phyloP scores from a whole-genome alignment of 2,113 vertebrate species.

The Prunella fulvescens region DNA sequence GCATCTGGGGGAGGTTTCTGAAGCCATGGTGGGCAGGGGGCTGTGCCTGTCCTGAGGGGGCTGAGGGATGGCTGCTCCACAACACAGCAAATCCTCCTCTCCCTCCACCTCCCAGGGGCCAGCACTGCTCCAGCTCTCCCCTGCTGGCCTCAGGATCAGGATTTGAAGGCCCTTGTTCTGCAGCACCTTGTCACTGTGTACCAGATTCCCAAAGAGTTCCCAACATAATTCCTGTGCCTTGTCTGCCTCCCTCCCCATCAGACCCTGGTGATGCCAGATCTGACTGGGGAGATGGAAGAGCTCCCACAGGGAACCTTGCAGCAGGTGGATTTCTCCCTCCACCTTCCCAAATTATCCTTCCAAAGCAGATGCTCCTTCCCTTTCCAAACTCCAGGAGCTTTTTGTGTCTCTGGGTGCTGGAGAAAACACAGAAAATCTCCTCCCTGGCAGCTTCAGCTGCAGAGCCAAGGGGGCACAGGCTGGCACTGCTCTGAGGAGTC shows the following conservation, averaged over 20 bases:
- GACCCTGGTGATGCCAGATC: background rate
- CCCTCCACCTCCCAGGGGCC: background rate
- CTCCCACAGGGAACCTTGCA: background rate
- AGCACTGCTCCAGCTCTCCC: background rate
- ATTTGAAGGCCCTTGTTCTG: background rate
- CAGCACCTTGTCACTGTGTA: background rate
- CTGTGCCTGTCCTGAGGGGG: background rate
- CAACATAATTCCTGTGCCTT: background rate
- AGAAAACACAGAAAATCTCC: background rate
- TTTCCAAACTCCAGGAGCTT: background rate
- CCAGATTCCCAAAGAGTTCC: background rate
- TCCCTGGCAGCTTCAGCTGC: background rate
- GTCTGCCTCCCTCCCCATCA: background rate
- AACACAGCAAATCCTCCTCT: background rate
- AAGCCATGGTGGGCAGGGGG: background rate
- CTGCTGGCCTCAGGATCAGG: background rate
- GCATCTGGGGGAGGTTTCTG: background rate
- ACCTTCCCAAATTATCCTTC: background rate
- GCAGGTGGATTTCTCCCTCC: background rate
- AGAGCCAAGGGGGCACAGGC: background rate
- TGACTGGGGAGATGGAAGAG: background rate
- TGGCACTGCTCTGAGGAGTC: background rate
- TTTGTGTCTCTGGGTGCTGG: background rate
- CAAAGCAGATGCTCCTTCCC: background rate
- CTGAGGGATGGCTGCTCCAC: background rate